These are phyloP conservation scores for Rallus crepitans DNA, from an alignment of 2,797 vertebrate species.

Conservation along the genomic window DNA sequence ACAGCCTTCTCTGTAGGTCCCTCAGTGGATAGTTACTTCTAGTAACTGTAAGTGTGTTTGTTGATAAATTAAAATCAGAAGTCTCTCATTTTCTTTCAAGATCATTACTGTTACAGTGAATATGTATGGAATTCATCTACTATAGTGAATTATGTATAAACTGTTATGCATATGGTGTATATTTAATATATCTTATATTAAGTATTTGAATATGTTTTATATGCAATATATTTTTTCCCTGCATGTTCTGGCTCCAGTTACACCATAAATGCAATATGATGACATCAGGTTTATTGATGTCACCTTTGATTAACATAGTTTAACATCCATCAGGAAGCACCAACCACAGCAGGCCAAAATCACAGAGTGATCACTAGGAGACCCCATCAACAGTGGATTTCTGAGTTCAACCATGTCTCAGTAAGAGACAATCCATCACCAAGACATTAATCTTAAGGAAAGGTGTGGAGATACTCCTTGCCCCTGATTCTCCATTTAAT, in stretches of 20 bases:
- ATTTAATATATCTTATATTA: neutral
- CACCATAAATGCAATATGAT: neutral
- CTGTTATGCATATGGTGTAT: neutral
- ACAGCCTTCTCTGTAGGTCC: neutral
- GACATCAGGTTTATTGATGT: neutral
- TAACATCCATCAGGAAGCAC: neutral
- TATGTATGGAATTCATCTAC: neutral
- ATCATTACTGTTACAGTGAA: neutral
- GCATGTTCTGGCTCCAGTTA: neutral
- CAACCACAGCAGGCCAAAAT: neutral
- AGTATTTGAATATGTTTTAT: neutral
- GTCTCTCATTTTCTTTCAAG: neutral
- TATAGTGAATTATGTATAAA: neutral
- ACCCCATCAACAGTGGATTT: neutral
- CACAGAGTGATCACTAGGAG: neutral
- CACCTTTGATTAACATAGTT: neutral
- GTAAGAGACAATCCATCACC: neutral
- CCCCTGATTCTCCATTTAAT: neutral
- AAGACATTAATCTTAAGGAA: neutral
- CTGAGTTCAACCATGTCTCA: neutral
- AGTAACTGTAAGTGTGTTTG: neutral
- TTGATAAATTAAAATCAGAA: neutral
- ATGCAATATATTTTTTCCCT: neutral
- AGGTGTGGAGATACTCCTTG: neutral
- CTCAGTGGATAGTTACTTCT: neutral